Base-by-base conservation (phyloP, 2,797 vertebrate species). In the Melopsittacus undulatus region DNA sequence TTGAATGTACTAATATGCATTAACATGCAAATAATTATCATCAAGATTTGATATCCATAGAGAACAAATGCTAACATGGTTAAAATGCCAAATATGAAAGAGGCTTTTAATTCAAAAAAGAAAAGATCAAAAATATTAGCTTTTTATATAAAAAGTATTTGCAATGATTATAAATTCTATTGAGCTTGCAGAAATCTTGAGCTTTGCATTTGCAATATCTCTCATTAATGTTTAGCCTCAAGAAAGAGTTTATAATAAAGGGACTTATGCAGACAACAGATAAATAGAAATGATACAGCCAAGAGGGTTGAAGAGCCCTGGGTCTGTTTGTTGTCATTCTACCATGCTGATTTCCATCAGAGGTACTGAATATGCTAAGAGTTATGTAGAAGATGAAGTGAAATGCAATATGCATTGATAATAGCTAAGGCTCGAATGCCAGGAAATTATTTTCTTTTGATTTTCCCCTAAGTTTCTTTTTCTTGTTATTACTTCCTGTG, bases 21-120 rank as follows among this genome's bases (percentile, higher is more conserved):
- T 94, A 84, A 79, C 92, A 89, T 94, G 89, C 92, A 96, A 96
- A 96, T 96, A 97, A 95, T 94, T 92, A 84, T 95, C 91, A 94
- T 78, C 72, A 69, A 89, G 87, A 83, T 82, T 83, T 94, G 80
- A 93, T 96, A 96, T 90, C 90, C 46, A 1, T 66, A 83, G 90
- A 93, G 87, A 96, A 93, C 84, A 93, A 95, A 95, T 96, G 88
- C 84, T 95, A 95, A 94, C 92, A 83, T 40, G 81, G 42, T 92
- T 94, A 93, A 90, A 91, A 84, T n/a, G 94, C 94, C 70, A 92
- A 90, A 92, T 88, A 93, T 82, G 52, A 94, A 92, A 89, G 34
- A 95, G 32, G 51, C 40, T 94, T 92, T 95, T 94, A 70, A 86
- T 95, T 95, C 29, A 90, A 70, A 89, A 83, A 76, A 62, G 17